Evolutionary conservation across 2,113 vertebrate species (phyloP).

Genomic region (Egretta garzetta): DNA sequence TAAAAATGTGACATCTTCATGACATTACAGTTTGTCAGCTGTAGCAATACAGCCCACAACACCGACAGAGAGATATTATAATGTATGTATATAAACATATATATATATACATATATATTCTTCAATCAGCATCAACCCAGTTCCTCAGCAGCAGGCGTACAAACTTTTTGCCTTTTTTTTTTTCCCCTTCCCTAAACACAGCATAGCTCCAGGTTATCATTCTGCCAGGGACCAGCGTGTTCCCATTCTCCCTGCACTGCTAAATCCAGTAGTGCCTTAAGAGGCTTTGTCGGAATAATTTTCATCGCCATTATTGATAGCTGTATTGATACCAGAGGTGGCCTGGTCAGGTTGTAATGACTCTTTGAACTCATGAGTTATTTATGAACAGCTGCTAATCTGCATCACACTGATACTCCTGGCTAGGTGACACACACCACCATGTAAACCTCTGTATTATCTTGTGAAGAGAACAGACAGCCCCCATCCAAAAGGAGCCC

Average conservation of each 20-base stretch:
- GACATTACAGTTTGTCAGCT: background rate
- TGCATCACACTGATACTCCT: background rate
- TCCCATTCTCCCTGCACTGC: background rate
- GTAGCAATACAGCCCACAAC: background rate
- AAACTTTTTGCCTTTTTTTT: background rate
- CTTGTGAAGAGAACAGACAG: background rate
- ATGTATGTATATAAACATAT: background rate
- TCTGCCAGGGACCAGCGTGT: background rate
- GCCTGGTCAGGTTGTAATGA: background rate
- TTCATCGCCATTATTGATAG: slow-evolving; percentile 31
- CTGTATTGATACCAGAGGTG: slow-evolving; percentile 13
- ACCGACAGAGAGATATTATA: background rate
- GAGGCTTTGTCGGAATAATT: slow-evolving; percentile 3
- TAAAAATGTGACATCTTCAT: background rate
- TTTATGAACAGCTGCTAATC: slow-evolving; percentile 17
- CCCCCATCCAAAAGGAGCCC: background rate
- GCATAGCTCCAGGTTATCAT: background rate
- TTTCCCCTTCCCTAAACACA: background rate
- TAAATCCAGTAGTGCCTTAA: slow-evolving; percentile 21
- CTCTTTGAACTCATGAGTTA: slow-evolving; percentile 13
- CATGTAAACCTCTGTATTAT: background rate
- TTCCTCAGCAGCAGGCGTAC: background rate
- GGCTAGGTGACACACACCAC: background rate
- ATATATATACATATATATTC: background rate
- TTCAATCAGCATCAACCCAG: background rate